These are phyloP conservation scores for Sphaerodactylus townsendi DNA, from an alignment of 2,113 vertebrate genomes.

Conservation along the genomic window DNA sequence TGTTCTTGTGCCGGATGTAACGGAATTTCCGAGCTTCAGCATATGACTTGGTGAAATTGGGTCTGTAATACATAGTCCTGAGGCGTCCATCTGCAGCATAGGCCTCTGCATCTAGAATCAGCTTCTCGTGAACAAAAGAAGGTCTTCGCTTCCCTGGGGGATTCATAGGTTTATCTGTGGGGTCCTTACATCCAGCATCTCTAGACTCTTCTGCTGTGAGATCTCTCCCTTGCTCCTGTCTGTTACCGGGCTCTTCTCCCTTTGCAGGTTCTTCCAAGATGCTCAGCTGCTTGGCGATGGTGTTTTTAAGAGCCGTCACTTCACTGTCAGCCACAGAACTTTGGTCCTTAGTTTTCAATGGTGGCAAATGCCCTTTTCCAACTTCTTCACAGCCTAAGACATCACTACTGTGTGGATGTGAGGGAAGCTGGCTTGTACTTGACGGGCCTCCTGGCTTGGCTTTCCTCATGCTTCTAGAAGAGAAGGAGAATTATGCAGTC, in stretches of 20 bases:
- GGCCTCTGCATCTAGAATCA: not conserved
- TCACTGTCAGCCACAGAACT: not conserved
- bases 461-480: constrained; percentile 16
- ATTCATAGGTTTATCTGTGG: not conserved
- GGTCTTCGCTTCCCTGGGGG: not conserved
- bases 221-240: constrained; percentile 14
- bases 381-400: constrained; percentile 37
- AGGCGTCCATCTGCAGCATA: constrained; percentile 31
- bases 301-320: constrained; percentile 39
- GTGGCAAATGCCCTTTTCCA: rapidly evolving
- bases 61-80: constrained; percentile 51
- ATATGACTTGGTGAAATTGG: constrained; percentile 65
- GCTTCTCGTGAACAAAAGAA: not conserved
- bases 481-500: not conserved
- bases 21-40: constrained; percentile 68
- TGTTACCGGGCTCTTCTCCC: not conserved
- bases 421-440: not conserved
- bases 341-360: not conserved
- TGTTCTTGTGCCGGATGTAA: constrained; percentile 71
- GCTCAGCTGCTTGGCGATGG: not conserved
- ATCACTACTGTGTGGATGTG: constrained; percentile 53
- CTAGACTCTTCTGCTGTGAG: not conserved
- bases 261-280: not conserved
- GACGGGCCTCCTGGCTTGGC: not conserved
- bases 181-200: not conserved